A percentile compares a stretch with the other conserved stretches of the same genome.
These are phyloP conservation scores for Littorina saxatilis DNA, from an alignment of 1,140 invertebrate genomes.

Conservation along the genomic window DNA sequence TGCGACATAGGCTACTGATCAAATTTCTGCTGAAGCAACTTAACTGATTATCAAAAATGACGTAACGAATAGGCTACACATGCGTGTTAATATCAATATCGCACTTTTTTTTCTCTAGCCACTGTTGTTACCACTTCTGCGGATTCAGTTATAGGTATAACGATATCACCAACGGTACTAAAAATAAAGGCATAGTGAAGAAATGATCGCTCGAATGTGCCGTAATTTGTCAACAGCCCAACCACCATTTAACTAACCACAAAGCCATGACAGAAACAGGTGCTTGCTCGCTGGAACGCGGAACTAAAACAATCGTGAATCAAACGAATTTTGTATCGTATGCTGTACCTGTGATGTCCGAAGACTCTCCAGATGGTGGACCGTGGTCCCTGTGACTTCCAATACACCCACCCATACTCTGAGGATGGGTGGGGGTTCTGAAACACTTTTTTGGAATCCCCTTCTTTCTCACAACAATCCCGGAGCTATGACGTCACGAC, in stretches of 20 bases:
- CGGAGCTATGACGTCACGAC: constrained; percentile 20
- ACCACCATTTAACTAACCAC: background rate
- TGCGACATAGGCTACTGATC: no score
- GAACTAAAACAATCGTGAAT: background rate
- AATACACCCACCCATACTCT: constrained; percentile 75
- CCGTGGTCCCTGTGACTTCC: constrained; percentile 72
- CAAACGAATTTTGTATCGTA: background rate
- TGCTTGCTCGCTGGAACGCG: background rate
- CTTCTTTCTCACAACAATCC: constrained; percentile 11
- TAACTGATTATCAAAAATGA: no score
- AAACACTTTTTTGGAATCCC: background rate
- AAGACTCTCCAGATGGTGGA: constrained; percentile 71
- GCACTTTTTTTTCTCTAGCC: background rate
- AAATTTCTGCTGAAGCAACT: no score
- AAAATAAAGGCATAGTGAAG: no score
- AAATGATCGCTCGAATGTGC: background rate
- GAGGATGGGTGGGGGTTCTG: constrained; percentile 18
- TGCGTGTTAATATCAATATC: background rate
- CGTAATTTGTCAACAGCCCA: background rate
- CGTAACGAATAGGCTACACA: no score
- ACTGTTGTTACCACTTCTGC: no score
- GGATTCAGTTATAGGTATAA: no score
- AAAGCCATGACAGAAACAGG: background rate
- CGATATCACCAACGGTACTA: no score
- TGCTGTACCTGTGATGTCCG: constrained; percentile 64